Base-by-base conservation (phyloP, 2,113 vertebrate genomes). In the Suncus etruscus region DNA sequence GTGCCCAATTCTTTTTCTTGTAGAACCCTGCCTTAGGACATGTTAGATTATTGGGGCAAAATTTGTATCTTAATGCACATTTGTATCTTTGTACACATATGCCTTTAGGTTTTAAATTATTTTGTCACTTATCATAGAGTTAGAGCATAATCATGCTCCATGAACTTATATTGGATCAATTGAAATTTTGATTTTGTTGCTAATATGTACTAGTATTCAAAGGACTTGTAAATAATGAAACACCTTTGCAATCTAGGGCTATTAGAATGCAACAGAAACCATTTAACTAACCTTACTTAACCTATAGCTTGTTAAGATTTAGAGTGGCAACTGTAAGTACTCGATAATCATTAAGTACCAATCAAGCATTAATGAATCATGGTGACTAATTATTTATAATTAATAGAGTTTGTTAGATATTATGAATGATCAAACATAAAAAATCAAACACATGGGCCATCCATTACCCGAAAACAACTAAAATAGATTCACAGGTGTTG, bases 301-400 rank as follows among this genome's bases (percentile, higher is more conserved):
- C 81, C 68, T 69, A 68, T 16, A 12, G 86, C 76, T 66, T 69
- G 31, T 91, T 85, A 74, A 89, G 83, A 54, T 58, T 83, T 93
- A 74, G 31, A 2, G 61, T 68, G 8, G 31, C 48, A 54, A 75
- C n/a, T 82, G 27, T 7, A 83, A 39, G 39, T 39, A 39, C 39
- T 39, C 5, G 68, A 45, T 54, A 91, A 39, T 76, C 54, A 54
- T 15, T 54, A 54, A n/a, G n/a, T n/a, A 54, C 18, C 54, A 11
- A 12, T 54, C 54, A n/a, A n/a, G n/a, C n/a, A 54, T 16, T 54
- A 54, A 54, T 54, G 54, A 16, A 54, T 11, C 14, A 47, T 25
- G 29, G n/a, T 66, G 51, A 79, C 31, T 91, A 95, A 97, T 87
- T 82, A 78, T 95, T 96, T 95, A 81, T 88, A 93, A 77, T 87